Percentiles rank a stretch among this genome's conserved stretches.
phyloP scores from a whole-genome alignment of 2,113 vertebrate species.

The Haplotaxodon microlepis region DNA sequence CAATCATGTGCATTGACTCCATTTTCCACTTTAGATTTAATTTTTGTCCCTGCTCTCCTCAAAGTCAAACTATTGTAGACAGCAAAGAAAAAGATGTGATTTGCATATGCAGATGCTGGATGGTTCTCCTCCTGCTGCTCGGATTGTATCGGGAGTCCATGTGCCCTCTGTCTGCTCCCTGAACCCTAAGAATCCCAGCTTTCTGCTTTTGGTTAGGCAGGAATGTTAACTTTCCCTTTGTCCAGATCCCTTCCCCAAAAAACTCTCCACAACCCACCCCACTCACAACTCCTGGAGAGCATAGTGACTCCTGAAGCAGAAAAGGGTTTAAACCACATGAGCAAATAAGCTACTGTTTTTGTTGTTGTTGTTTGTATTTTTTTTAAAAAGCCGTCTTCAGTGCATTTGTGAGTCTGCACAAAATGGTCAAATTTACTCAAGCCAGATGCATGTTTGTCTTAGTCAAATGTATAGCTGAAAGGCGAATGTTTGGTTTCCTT shows the following conservation, averaged over 20 bases:
- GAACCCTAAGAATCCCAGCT: conserved; percentile 46
- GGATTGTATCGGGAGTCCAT: background rate
- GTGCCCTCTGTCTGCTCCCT: conserved; percentile 46
- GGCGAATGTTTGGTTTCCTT: background rate
- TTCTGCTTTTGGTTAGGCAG: conserved; percentile 66
- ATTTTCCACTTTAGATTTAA: background rate
- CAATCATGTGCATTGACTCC: background rate
- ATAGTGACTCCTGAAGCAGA: conserved; percentile 26
- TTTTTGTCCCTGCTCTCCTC: background rate
- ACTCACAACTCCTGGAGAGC: conserved; percentile 8
- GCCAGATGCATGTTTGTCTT: background rate
- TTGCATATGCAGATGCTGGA: background rate
- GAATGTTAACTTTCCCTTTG: conserved; percentile 60
- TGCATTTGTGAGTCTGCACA: background rate
- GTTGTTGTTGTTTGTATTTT: background rate
- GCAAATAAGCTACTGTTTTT: conserved; percentile 43
- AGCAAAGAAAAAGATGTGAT: background rate
- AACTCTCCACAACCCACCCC: conserved; percentile 1
- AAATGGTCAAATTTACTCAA: background rate
- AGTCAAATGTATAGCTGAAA: background rate
- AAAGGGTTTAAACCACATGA: conserved; percentile 18
- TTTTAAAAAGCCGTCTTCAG: background rate
- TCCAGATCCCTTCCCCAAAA: conserved; percentile 36
- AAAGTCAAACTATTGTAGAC: background rate
- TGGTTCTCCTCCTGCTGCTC: background rate